Conservation (phyloP, 2,797 vertebrate genomes). For the Tachyglossus aculeatus region DNA sequence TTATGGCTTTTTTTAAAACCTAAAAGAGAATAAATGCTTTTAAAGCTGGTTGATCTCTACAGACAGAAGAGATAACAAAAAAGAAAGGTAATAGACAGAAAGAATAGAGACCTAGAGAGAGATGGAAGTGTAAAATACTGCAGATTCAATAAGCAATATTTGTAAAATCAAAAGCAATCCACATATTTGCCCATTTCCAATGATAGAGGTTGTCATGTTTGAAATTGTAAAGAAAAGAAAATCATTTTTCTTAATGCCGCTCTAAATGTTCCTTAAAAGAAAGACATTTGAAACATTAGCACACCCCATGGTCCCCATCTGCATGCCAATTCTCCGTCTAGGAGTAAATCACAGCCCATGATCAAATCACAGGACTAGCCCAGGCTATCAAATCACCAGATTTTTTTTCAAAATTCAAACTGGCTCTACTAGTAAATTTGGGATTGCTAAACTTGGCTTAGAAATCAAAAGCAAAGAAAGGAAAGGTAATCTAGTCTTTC, state of each 20-base stretch:
- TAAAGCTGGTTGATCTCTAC: background rate
- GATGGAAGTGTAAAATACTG: constrained; percentile 5
- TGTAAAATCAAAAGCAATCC: background rate
- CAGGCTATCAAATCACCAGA: background rate
- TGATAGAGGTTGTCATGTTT: constrained; percentile 32
- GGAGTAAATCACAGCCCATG: background rate
- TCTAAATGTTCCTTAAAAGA: background rate
- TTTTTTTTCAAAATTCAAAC: too few relatives aligned
- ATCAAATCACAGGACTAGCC: background rate
- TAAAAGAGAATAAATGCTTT: background rate
- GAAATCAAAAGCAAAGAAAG: too few relatives aligned
- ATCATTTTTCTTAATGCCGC: background rate
- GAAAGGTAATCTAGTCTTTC: too few relatives aligned
- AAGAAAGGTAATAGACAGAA: background rate
- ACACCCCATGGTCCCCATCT: background rate
- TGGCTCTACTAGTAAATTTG: too few relatives aligned
- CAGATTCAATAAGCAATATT: background rate
- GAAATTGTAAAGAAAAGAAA: background rate
- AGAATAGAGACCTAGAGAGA: background rate
- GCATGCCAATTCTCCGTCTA: background rate
- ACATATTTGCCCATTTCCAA: background rate
- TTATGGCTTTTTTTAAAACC: constrained; percentile 4
- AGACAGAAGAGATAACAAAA: background rate
- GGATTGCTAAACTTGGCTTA: too few relatives aligned
- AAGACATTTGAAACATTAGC: background rate